Evolutionary conservation across 2,888 invertebrate genomes (phyloP), one percentile per base, ranked within the genome.

Genomic region (Seladonia tumulorum): DNA sequence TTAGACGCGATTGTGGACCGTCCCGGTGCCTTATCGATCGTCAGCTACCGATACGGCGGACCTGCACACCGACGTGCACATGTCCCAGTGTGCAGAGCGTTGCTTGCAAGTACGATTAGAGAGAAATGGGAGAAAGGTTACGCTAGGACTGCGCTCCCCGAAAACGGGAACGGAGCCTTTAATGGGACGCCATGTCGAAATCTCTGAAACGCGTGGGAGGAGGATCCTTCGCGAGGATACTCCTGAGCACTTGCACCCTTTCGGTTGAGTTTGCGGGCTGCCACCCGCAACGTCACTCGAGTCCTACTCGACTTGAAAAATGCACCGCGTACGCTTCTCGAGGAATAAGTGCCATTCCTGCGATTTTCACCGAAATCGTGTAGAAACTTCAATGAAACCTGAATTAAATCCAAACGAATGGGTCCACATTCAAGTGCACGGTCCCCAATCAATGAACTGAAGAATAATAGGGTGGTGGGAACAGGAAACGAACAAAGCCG

Each of bases 21-120:
- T 76, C n/a, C n/a, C 80, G 73, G 35, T 63, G 75, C 70, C 63
- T 77, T 89, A 89, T 89, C 87, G 91, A 89, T 90, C 91, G 76
- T 76, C 70, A 74, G 79, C 75, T 81, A 81, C 35, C 73, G 78
- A 82, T 90, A 83, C 39, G 81, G n/a, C 77, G 66, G 81, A 76
- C 60, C 49, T 22, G 57, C 57, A 81, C 78, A 66, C 18, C 16
- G 72, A 18, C 29, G 42, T 83, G 45, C 73, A 74, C 77, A 57
- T 73, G 45, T 71, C 29, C 35, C 78, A 10, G 53, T 57, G 79
- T 57, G 70, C 66, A 49, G 57, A n/a, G 8, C 45, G 68, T 79
- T 68, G 45, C 53, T 42, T 63, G 79, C 16, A 22, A 57, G 35
- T 57, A 72, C 60, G 29, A 63, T 85, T 75, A 79, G 45, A 73